Conservation (phyloP, 2,113 vertebrate genomes). For the Riparia riparia region DNA sequence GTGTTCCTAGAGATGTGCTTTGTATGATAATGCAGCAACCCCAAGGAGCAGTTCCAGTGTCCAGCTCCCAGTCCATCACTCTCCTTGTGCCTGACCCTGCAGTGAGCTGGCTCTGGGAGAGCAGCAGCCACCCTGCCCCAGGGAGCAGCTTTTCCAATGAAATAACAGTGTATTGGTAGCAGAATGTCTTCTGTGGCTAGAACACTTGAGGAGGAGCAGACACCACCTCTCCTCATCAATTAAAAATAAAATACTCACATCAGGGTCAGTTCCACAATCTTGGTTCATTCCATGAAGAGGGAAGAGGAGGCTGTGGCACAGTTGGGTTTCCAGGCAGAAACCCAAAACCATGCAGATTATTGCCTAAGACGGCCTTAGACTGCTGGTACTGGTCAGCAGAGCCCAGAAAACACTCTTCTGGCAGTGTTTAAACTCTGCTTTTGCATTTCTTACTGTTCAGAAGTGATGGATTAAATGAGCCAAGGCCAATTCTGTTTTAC, state of each 20-base stretch:
- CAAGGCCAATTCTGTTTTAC: not conserved
- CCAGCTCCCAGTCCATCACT: not conserved
- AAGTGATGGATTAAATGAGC: not conserved
- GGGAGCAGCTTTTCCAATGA: not conserved
- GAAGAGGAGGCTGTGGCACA: not conserved
- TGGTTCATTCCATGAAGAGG: not conserved
- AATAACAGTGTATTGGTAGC: not conserved
- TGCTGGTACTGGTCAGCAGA: not conserved
- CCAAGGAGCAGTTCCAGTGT: rapidly evolving
- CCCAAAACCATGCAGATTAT: not conserved
- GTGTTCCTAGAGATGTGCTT: not conserved
- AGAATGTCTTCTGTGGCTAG: not conserved
- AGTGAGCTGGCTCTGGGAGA: not conserved
- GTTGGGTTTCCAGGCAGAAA: not conserved
- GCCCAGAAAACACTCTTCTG: not conserved
- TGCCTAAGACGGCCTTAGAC: not conserved
- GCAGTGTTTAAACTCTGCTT: not conserved
- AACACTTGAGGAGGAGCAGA: not conserved
- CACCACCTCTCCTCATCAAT: not conserved
- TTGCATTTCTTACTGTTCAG: not conserved
- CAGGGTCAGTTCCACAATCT: not conserved
- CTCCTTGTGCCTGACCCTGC: not conserved
- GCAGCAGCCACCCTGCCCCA: not conserved
- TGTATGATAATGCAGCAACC: rapidly evolving
- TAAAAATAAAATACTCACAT: not conserved